Conservation (phyloP, 2,888 invertebrate species). For the Calameuta idolon region DNA sequence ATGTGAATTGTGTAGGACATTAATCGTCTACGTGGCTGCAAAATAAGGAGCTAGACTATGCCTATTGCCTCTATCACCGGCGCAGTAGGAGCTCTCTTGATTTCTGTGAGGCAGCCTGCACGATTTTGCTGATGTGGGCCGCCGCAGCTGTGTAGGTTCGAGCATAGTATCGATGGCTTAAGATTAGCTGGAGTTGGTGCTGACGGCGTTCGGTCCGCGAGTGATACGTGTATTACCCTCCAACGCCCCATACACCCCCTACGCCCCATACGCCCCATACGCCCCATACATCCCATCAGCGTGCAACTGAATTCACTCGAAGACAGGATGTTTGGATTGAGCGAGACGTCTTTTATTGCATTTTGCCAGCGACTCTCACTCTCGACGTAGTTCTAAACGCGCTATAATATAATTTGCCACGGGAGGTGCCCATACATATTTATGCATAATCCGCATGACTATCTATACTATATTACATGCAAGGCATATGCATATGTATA, state of each 20-base stretch:
- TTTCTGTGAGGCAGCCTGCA: too few species aligned
- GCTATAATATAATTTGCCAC: background rate
- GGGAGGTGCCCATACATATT: too few species aligned
- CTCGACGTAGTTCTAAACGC: background rate
- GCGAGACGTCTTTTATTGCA: constrained; percentile 47
- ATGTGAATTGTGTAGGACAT: too few species aligned
- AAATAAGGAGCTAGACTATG: too few species aligned
- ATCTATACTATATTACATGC: background rate
- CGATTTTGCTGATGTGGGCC: too few species aligned
- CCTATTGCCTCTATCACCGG: too few species aligned
- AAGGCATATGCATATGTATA: too few species aligned
- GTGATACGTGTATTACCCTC: background rate
- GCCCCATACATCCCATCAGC: constrained; percentile 2
- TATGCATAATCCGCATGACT: too few species aligned
- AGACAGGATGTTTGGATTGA: constrained; percentile 57
- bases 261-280: too few species aligned
- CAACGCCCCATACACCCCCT: too few species aligned
- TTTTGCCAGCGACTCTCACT: constrained; percentile 33
- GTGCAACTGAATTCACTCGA: constrained; percentile 32
- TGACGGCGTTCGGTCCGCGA: background rate
- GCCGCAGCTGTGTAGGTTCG: background rate
- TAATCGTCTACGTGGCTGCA: too few species aligned
- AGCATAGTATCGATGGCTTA: background rate
- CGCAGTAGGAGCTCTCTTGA: too few species aligned
- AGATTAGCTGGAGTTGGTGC: background rate